Evolutionary conservation across 1,140 invertebrate genomes (phyloP).

Genomic region (Ostrea edulis): DNA sequence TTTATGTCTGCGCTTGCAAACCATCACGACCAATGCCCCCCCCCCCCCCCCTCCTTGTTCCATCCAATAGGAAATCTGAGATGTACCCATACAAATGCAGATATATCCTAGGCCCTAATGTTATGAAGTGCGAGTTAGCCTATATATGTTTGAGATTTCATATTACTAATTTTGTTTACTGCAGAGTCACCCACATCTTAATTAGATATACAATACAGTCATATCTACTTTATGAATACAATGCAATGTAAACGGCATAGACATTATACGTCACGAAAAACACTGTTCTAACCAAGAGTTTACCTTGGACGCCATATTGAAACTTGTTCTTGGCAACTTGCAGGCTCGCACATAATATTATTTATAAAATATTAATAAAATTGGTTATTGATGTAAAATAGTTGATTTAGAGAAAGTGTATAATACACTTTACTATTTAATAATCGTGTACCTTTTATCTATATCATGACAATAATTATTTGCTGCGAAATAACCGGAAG

Average conservation of each 20-base stretch:
- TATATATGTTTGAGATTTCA: no score
- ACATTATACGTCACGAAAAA: background rate
- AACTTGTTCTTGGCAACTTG: slow-evolving; percentile 73
- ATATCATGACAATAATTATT: slow-evolving; percentile 45
- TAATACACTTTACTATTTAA: background rate
- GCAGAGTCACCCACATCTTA: no score
- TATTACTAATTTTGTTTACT: no score
- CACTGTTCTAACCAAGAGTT: background rate
- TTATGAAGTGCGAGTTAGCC: no score
- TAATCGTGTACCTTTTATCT: background rate
- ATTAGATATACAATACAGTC: background rate
- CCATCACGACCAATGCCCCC: no score
- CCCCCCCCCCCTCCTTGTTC: no score
- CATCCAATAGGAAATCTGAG: no score
- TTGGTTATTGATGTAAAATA: background rate
- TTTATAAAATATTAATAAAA: background rate
- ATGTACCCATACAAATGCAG: no score
- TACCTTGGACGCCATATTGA: slow-evolving; percentile 66
- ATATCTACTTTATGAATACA: slow-evolving; percentile 35
- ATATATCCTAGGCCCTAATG: no score
- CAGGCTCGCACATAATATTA: slow-evolving; percentile 57
- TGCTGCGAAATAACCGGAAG: slow-evolving; percentile 56
- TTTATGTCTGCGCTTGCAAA: no score
- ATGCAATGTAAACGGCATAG: background rate
- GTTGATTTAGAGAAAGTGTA: background rate